phyloP scores from a whole-genome alignment of 2,888 invertebrate genomes.

The Blastobasis lacticolella region DNA sequence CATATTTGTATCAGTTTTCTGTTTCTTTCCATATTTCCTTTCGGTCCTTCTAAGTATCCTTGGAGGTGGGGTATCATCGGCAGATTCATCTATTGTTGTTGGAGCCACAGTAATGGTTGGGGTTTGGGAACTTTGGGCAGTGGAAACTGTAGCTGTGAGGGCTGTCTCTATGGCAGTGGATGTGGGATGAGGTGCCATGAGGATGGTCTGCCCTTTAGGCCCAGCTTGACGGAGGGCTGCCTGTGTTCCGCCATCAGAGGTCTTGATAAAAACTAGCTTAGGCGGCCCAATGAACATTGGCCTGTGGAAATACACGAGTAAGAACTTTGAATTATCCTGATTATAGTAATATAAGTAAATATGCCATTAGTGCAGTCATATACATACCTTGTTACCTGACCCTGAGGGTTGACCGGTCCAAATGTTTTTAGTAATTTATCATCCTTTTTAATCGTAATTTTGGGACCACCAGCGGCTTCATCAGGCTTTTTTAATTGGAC shows the following conservation, averaged over 20 bases:
- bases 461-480: conserved; percentile 34
- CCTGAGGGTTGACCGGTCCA: conserved; percentile 40
- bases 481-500: conserved; percentile 38
- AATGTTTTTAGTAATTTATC: conserved; percentile 64
- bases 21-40: conserved; percentile 61
- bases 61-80: conserved; percentile 37
- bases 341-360: neutral
- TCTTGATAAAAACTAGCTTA: conserved; percentile 68
- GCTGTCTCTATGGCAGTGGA: conserved; percentile 13
- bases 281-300: conserved; percentile 71
- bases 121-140: conserved; percentile 6
- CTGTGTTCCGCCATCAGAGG: conserved; percentile 52
- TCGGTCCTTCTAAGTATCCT: conserved; percentile 50
- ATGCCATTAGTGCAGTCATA: neutral
- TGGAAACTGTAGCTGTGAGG: conserved; percentile 14
- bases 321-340: neutral
- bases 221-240: conserved; percentile 48
- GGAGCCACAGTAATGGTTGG: conserved; percentile 23
- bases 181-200: conserved; percentile 50
- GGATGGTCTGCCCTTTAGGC: conserved; percentile 61
- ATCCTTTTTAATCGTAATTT: conserved; percentile 63
- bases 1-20: conserved; percentile 43
- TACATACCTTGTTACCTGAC: conserved; percentile 40
- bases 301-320: conserved; percentile 24
- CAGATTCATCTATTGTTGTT: conserved; percentile 32